A percentile compares a stretch with the other conserved stretches of the same genome.
These are phyloP conservation scores for Melipona quadrifasciata DNA, from an alignment of 1,140 invertebrate species.

Conservation along the genomic window DNA sequence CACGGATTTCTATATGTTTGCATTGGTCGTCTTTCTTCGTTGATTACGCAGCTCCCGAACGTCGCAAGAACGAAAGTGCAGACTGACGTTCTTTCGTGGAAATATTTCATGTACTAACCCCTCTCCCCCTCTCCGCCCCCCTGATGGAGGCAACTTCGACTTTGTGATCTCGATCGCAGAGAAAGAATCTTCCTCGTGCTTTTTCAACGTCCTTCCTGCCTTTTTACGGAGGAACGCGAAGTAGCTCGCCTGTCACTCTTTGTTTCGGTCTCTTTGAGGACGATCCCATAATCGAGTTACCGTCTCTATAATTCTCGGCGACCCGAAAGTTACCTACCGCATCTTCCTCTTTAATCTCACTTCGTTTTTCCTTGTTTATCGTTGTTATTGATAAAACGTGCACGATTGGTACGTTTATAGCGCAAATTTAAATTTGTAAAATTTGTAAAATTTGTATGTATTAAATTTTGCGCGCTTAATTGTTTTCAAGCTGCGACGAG, in stretches of 20 bases:
- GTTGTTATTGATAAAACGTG: too few relatives aligned
- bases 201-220: neutral
- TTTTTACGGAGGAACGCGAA: neutral
- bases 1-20: neutral
- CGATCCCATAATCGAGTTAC: neutral
- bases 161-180: neutral
- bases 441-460: too few relatives aligned
- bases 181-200: neutral
- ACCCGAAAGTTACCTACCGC: neutral
- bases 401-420: too few relatives aligned
- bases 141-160: neutral
- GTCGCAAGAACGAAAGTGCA: neutral
- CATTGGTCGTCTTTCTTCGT: neutral
- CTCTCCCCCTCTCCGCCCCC: too few relatives aligned
- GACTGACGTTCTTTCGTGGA: neutral
- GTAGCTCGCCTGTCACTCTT: neutral
- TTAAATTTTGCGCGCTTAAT: too few relatives aligned
- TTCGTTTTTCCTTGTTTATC: too few relatives aligned
- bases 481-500: too few relatives aligned
- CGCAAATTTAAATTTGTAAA: too few relatives aligned
- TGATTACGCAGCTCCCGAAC: neutral
- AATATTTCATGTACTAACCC: constrained; percentile 8
- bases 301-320: neutral
- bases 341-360: neutral
- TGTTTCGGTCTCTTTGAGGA: neutral